Base-by-base conservation (phyloP, 2,888 invertebrate species). In the Drosophila infuscata region DNA sequence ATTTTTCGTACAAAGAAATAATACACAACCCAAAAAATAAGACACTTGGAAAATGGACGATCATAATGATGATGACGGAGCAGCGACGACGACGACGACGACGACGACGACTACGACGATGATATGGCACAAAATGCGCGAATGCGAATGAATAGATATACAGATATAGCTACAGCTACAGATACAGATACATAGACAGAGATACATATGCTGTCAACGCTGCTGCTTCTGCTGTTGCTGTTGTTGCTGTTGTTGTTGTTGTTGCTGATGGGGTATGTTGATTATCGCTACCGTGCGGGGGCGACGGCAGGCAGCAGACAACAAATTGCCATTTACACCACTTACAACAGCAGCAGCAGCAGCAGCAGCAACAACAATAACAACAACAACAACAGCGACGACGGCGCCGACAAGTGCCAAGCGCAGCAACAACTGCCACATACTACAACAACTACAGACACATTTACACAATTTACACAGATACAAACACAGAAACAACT, bases 301-400 rank as follows among this genome's bases (percentile, higher is more conserved):
- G 84, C 84, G 80, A 76, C 65, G 74, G 52, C 67, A 51, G 62
- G 54, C 76, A 70, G 53, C 82, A 67, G 73, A 82, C 82, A 89
- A 82, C 83, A 91, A 87, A 91, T 88, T 87, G 90, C 87, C 88
- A 91, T 90, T 86, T 90, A 86, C 90, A 86, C 86, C 91, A 87
- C 87, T 87, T 89, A 82, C 89, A 80, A 73, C 79, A 63, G 76
- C 81, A 74, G 61, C 68, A 63, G 68, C 71, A 62, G 49, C 63
- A 73, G 33, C 61, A 65, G 20, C 62, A 49, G 46, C 62, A 60
- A 15, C 51, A 60, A 25, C 59, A 72, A 33, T 54, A 70, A 32
- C 68, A 61, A 32, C 56, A 49, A 43, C 43, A 63, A 29, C 67
- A 20, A 25, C 70, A 25, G 15, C 79, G n/a, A 41, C 70, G 67